Base-by-base conservation (phyloP, 1,140 invertebrate genomes). In the Meloidogyne chitwoodi region DNA sequence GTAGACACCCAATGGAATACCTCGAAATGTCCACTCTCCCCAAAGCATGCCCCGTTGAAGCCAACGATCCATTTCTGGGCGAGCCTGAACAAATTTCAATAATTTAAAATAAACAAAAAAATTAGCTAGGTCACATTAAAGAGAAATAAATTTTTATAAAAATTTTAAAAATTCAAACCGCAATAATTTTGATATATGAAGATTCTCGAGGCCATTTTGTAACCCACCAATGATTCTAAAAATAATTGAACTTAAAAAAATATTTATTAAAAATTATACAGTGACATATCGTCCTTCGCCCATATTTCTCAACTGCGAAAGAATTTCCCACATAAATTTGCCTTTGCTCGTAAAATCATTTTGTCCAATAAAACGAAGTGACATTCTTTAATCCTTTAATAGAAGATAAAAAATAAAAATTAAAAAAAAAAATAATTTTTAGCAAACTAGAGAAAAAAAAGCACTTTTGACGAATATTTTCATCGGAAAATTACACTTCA, bases 331-430 rank as follows among this genome's bases (percentile, higher is more conserved):
- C 16, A 86, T 41, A 70, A 84, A 86, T 73, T 86, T 87, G 3
- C 85, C 85, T 67, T 86, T 80, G 19, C 82, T 78, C 14, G 64
- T 71, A 38, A 82, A 61, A 77, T 86, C 85, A 63, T 78, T 74
- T 67, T 87, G 81, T 41, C 85, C 85, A 34, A 87, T 80, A 67
- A 83, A 86, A 31, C 86, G 81, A 68, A 84, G 83, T 88, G 96
- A 73, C 70, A 73, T 73, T 62, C 14, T 22, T 19, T 61, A 71
- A 71, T 31, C 6, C 10, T 38, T n/a, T n/a, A n/a, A n/a, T n/a
- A n/a, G 44, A n/a, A 14, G 1, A 26, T 41, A 41, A 41, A 27
- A 70, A 41, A 34, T 34, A 56, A 34, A 27, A n/a, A 12, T 70
- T 70, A 26, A 34, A 70, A 38, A 26, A 3, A 70, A 70, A 44